Base-by-base conservation (phyloP, 2,797 vertebrate species). In the Momotus momota region DNA sequence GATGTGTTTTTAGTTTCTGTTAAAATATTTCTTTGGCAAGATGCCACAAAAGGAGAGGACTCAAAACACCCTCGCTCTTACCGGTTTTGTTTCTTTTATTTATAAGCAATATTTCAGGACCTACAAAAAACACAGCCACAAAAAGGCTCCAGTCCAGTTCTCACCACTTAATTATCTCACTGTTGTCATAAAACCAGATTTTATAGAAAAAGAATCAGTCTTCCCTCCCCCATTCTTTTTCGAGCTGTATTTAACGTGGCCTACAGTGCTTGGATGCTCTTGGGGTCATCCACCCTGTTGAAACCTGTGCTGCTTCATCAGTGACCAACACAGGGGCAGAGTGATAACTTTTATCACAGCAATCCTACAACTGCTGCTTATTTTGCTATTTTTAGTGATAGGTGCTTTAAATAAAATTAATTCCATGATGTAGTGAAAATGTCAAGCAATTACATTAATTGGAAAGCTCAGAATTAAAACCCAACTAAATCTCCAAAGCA, bases 1-100 rank as follows among this genome's bases (percentile, higher is more conserved):
- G 17, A 4, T 1, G 6, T 29, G 43, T 29, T 10, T 77, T 33
- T 51, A 31, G 5, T 23, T 17, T 0, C 1, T 23, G 14, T 11
- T 45, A n/a, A 0, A n/a, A 6, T 12, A 2, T 6, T 54, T 48
- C 75, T 61, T 33, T 8, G 20, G 26, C 26, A 78, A 18, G 46
- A 65, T 22, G 5, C 33, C 41, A 58, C 4, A 8, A 43, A 72
- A 65, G 19, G 16, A 48, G 14, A 58, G 15, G 16, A 71, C 40
- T 55, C n/a, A 33, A 86, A 51, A 15, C 45, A 14, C 40, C 14
- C 21, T 51, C 38, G 15, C 3, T 45, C 21, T 15, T 46, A 52
- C 0, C 8, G 35, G 16, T 46, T 62, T 70, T 74, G 33, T 31
- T n/a, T 45, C 33, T 55, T 60, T 26, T 33, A n/a, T 40, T 86